Base-by-base conservation (phyloP, 2,113 vertebrate genomes). In the Muscicapa adusta region DNA sequence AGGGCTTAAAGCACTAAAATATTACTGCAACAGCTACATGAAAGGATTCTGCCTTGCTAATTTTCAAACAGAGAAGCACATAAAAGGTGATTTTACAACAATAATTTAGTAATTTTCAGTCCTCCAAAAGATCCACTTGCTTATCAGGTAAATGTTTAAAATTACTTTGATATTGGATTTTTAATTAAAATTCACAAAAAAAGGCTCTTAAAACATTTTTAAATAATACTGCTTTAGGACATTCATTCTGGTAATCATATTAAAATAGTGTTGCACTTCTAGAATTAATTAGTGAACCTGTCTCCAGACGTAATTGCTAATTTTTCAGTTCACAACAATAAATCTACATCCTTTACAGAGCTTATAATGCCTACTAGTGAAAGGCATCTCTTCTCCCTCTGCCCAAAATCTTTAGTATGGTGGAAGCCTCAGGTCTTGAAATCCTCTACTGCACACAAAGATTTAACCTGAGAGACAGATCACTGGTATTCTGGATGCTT, bases 211-310 rank as follows among this genome's bases (percentile, higher is more conserved):
- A 85, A 91, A 68, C 43, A 65, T 68, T 85, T 89, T 53, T 0
- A 95, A 94, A 57, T 68, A 75, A 63, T 50, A 53, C 47, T 67
- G 36, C 11, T 90, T 94, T 71, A 95, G 58, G 42, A 91, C 48
- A 62, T 53, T 73, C 20, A 45, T 81, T 94, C 38, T 80, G 36
- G 77, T 57, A 72, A 73, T 88, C 58, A 57, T 76, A 88, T 25
- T 79, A 87, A 78, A 82, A 81, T 68, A 86, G n/a, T 45, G 36
- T 29, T 79, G 40, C 58, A 85, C 43, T 82, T 94, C 73, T 14
- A 87, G 60, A 88, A 79, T 92, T 89, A 94, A 92, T 94, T 58
- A 95, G 57, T 63, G 63, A 94, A 94, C 38, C 40, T 95, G 71
- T 61, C 57, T 95, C 70, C 51, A 95, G 57, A 81, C 67, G 11